Conservation (phyloP, 2,888 invertebrate genomes). For the Mylabris sibirica region DNA sequence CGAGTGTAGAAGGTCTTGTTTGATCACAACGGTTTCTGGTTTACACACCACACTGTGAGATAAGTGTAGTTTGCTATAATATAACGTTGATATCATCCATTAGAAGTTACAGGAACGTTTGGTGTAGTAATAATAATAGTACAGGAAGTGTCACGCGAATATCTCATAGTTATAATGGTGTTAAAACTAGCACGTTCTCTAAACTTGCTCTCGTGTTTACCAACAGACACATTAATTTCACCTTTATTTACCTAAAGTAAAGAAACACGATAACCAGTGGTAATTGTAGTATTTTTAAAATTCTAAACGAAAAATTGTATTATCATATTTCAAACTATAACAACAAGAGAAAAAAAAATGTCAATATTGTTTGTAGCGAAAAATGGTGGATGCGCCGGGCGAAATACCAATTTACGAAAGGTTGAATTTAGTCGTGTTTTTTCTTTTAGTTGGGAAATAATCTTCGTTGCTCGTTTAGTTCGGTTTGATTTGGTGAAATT, state of each 20-base stretch:
- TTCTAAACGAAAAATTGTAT: background rate
- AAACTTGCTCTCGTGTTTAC: conserved; percentile 35
- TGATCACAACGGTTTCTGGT: conserved; percentile 53
- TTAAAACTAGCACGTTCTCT: conserved; percentile 34
- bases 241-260: background rate
- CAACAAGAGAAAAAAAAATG: too few species aligned
- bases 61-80: conserved; percentile 49
- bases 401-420: background rate
- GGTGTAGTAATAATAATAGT: conserved; percentile 26
- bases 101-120: conserved; percentile 17
- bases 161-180: conserved; percentile 39
- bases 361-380: background rate
- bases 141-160: conserved; percentile 42
- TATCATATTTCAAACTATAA: background rate
- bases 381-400: conserved; percentile 7
- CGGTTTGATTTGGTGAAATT: background rate
- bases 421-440: background rate
- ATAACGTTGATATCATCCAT: conserved; percentile 50
- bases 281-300: background rate
- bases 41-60: conserved; percentile 53
- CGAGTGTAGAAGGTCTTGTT: conserved; percentile 46
- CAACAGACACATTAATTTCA: conserved; percentile 17
- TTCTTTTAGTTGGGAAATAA: background rate
- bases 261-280: background rate
- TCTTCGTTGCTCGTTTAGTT: background rate